Evolutionary conservation across 2,797 vertebrate genomes (phyloP).

Genomic region (Mormyrops attenuatus): DNA sequence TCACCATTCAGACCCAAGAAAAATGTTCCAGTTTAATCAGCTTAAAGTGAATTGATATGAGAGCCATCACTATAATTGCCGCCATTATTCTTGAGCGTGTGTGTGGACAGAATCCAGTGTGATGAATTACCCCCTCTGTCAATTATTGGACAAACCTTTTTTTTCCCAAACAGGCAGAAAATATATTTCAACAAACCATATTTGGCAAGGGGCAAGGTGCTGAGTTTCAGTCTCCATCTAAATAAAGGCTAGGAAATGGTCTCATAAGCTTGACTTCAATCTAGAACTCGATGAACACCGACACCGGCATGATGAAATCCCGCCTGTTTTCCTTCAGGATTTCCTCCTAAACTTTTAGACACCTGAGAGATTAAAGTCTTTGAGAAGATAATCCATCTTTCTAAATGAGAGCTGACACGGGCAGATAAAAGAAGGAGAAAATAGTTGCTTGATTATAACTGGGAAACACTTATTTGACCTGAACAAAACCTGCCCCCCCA

Average conservation of each 20-base stretch:
- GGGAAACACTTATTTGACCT: conserved; percentile 20
- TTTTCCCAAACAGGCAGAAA: neutral
- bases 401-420: conserved; percentile 23
- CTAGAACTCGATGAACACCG: neutral
- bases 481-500: neutral
- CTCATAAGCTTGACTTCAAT: conserved; percentile 14
- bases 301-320: conserved; percentile 9
- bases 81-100: neutral
- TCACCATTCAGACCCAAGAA: neutral
- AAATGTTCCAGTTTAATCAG: conserved; percentile 8
- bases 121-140: neutral
- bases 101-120: neutral
- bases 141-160: neutral
- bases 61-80: neutral
- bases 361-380: conserved; percentile 29
- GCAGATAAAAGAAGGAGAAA: conserved; percentile 24
- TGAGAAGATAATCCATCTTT: conserved; percentile 31
- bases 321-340: conserved; percentile 17
- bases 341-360: conserved; percentile 21
- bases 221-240: conserved; percentile 9
- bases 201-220: neutral
- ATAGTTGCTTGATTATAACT: conserved; percentile 23
- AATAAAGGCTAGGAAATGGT: conserved; percentile 12
- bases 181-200: conserved; percentile 3
- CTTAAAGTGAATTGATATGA: neutral